A percentile compares a stretch with the other conserved stretches of the same genome.
These are phyloP conservation scores for Cephus runcator DNA, from an alignment of 2,888 invertebrate species.

Conservation along the genomic window DNA sequence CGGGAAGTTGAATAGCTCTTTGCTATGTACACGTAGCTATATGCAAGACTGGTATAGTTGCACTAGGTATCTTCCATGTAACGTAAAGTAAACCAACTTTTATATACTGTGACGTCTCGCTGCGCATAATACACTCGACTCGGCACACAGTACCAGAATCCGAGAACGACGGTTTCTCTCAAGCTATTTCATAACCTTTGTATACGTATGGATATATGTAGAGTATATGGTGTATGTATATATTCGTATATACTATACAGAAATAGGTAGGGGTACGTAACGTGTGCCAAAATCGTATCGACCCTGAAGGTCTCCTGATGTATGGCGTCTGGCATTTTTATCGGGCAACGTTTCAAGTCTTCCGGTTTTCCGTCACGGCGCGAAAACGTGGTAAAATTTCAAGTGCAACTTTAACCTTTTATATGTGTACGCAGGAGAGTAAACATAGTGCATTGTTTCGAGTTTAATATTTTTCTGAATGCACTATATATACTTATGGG, in stretches of 20 bases:
- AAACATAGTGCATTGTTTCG: neutral
- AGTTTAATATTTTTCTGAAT: neutral
- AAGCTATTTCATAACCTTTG: neutral
- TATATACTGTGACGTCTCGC: conserved; percentile 49
- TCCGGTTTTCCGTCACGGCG: neutral
- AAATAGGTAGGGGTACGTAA: conserved; percentile 35
- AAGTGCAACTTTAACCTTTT: neutral
- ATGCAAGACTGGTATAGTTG: conserved; percentile 20
- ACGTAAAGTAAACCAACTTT: conserved; percentile 59
- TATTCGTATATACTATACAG: conserved; percentile 14
- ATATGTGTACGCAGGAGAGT: neutral
- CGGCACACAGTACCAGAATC: conserved; percentile 46
- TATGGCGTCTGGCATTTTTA: conserved; percentile 46
- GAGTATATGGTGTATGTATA: conserved; percentile 7
- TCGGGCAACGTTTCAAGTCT: conserved; percentile 23
- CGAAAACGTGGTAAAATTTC: neutral
- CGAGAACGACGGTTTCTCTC: conserved; percentile 9
- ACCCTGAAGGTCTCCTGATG: conserved; percentile 40
- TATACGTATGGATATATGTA: neutral
- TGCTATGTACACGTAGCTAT: conserved; percentile 16
- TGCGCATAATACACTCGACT: conserved; percentile 49
- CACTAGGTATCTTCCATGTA: conserved; percentile 36
- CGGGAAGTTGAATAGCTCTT: conserved; percentile 42
- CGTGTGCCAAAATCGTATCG: conserved; percentile 60
- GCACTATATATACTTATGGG: neutral